phyloP scores from a whole-genome alignment of 2,888 invertebrate species.

The Lasiommata megera region DNA sequence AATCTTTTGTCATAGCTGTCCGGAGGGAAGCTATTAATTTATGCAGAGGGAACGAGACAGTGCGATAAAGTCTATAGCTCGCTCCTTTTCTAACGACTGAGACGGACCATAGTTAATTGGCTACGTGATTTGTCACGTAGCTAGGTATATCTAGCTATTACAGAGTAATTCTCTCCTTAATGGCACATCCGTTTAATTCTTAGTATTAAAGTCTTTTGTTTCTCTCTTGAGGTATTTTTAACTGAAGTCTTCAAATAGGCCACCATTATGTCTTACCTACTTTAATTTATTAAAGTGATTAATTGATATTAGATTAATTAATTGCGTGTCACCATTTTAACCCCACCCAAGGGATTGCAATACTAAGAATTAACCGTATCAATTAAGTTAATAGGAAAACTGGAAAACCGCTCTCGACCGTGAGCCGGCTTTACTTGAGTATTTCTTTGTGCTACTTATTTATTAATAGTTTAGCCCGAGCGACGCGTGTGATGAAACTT shows the following conservation, averaged over 20 bases:
- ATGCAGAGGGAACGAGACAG: constrained; percentile 3
- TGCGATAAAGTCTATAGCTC: constrained; percentile 3
- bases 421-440: neutral
- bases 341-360: neutral
- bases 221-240: neutral
- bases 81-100: constrained; percentile 8
- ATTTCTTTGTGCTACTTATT: constrained; percentile 10
- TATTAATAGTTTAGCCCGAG: constrained; percentile 9
- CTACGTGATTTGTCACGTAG: constrained; percentile 4
- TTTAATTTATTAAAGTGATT: too few relatives aligned
- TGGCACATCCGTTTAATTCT: neutral
- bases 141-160: neutral
- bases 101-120: constrained; percentile 4
- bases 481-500: constrained; percentile 2
- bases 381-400: constrained; percentile 1
- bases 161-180: neutral
- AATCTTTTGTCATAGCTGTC: constrained; percentile 5
- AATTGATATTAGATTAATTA: neutral
- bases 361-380: neutral
- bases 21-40: constrained; percentile 3
- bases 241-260: too few relatives aligned
- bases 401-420: neutral
- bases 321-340: too few relatives aligned
- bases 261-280: too few relatives aligned
- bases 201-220: neutral